These are phyloP conservation scores for Drosophila virilis DNA, from an alignment of 1,140 invertebrate genomes.

Conservation along the genomic window DNA sequence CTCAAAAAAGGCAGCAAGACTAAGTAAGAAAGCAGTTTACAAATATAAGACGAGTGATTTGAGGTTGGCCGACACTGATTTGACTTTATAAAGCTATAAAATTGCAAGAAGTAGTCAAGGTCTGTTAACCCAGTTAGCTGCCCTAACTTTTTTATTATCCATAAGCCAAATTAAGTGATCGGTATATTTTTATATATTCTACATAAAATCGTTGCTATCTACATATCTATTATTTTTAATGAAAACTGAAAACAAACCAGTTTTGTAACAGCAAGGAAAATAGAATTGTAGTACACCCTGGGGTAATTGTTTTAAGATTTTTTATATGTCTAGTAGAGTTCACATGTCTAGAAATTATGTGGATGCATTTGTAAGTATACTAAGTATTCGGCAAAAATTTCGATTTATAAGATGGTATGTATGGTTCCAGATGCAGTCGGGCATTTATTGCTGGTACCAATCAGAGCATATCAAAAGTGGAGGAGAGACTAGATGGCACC, in stretches of 20 bases:
- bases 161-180: too few relatives aligned
- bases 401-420: background rate
- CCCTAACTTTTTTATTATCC: too few relatives aligned
- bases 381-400: background rate
- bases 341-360: constrained; percentile 11
- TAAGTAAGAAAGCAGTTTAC: too few relatives aligned
- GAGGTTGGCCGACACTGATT: too few relatives aligned
- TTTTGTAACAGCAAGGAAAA: background rate
- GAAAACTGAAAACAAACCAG: background rate
- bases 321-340: background rate
- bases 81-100: too few relatives aligned
- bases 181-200: too few relatives aligned
- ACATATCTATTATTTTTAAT: background rate
- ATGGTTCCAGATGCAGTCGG: constrained; percentile 25
- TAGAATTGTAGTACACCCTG: background rate
- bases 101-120: too few relatives aligned
- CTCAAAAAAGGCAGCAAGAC: background rate
- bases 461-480: background rate
- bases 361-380: constrained; percentile 35
- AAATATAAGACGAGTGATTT: background rate
- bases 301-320: background rate
- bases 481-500: background rate
- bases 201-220: too few relatives aligned
- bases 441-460: constrained; percentile 32
- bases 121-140: too few relatives aligned